Conservation (phyloP, 2,888 invertebrate genomes). For the Pseudococcus viburni region DNA sequence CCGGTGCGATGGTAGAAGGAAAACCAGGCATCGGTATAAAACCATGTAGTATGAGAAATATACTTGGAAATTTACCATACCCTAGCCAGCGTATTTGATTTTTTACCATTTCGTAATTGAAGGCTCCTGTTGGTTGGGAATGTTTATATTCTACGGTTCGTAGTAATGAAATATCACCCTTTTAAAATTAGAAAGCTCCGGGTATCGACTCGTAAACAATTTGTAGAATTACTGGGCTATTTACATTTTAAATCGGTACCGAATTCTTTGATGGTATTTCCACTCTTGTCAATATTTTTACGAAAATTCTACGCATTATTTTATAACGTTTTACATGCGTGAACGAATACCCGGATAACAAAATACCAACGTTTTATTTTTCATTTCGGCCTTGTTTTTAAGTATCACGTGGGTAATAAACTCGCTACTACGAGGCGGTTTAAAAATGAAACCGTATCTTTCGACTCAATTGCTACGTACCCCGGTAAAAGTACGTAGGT, state of each 20-base stretch:
- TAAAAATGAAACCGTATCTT: background rate
- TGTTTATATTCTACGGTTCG: background rate
- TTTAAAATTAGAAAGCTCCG: background rate
- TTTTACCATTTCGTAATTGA: slow-evolving; percentile 4
- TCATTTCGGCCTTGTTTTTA: no score
- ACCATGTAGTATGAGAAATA: background rate
- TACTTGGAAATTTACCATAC: background rate
- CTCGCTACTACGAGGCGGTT: no score
- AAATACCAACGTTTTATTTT: no score
- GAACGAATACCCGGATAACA: no score
- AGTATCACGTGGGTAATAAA: no score
- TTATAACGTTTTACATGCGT: no score
- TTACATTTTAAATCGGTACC: no score
- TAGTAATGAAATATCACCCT: background rate
- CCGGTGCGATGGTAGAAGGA: background rate
- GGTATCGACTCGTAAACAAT: no score
- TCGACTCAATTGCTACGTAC: background rate
- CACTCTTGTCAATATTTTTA: no score
- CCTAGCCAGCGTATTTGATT: background rate
- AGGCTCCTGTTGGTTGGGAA: background rate
- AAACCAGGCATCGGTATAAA: background rate
- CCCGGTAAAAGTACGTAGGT: background rate
- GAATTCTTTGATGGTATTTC: no score
- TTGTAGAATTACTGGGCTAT: no score
- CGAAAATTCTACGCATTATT: no score